Evolutionary conservation across 2,888 invertebrate genomes (phyloP).

Genomic region (Hypercompe scribonia): DNA sequence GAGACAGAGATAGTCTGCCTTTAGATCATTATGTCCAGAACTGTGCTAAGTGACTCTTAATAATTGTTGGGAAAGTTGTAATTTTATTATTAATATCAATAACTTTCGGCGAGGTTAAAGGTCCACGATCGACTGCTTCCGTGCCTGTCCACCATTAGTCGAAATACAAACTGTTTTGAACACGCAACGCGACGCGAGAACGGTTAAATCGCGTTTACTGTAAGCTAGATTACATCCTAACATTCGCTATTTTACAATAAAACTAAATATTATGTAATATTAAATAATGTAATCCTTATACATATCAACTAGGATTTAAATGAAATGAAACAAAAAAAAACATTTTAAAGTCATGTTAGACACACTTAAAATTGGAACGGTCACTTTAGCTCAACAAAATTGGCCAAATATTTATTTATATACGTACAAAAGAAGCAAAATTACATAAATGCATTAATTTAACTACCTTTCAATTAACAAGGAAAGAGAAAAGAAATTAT

Average conservation of each 20-base stretch:
- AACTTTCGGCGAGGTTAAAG: constrained; percentile 66
- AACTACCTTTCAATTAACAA: constrained; percentile 23
- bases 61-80: constrained; percentile 76
- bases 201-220: constrained; percentile 56
- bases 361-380: constrained; percentile 26
- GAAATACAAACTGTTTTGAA: constrained; percentile 54
- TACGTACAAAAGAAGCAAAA: neutral
- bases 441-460: constrained; percentile 21
- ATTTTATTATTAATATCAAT: constrained; percentile 70
- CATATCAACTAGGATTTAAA: constrained; percentile 12
- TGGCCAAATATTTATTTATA: too few species aligned
- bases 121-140: constrained; percentile 65
- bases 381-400: neutral
- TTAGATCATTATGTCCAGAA: constrained; percentile 51
- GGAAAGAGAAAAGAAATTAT: constrained; percentile 29
- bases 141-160: constrained; percentile 62
- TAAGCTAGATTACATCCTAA: constrained; percentile 45
- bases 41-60: constrained; percentile 63
- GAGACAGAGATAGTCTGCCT: constrained; percentile 46
- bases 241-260: constrained; percentile 31
- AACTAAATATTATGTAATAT: constrained; percentile 21
- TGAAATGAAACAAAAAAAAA: constrained; percentile 19
- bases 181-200: constrained; percentile 56
- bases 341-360: constrained; percentile 24
- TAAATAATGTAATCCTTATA: constrained; percentile 14